Evolutionary conservation across 2,113 vertebrate species (phyloP).

Genomic region (Menidia beryllina): DNA sequence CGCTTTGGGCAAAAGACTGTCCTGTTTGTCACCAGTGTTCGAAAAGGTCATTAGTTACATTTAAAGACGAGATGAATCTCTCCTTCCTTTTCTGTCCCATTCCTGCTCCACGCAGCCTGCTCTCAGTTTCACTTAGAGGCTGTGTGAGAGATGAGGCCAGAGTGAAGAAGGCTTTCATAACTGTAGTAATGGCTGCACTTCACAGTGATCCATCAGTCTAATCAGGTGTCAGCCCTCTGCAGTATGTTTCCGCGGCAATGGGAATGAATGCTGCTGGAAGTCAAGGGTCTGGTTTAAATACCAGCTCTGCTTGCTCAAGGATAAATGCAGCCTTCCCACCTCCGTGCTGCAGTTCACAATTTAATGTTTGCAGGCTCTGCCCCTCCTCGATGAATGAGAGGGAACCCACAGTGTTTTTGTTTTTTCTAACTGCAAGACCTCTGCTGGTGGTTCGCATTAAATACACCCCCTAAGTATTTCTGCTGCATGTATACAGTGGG

Average conservation of each 20-base stretch:
- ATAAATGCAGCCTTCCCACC: conserved; percentile 68
- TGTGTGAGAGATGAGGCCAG: conserved; percentile 36
- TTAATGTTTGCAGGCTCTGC: conserved; percentile 25
- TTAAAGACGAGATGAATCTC: conserved; percentile 17
- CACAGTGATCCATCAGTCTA: conserved; percentile 62
- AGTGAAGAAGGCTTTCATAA: conserved; percentile 43
- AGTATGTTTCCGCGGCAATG: conserved; percentile 37
- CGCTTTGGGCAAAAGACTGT: background rate
- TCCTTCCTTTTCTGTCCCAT: conserved; percentile 3
- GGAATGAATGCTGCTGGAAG: conserved; percentile 35
- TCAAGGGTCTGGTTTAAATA: conserved; percentile 61
- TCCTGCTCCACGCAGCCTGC: conserved; percentile 35
- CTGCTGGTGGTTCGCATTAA: conserved; percentile 62
- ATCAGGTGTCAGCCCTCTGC: conserved; percentile 58
- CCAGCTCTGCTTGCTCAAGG: conserved; percentile 35
- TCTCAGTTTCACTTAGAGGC: conserved; percentile 27
- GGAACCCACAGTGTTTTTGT: conserved; percentile 12
- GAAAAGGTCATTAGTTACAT: conserved; percentile 17
- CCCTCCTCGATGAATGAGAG: background rate
- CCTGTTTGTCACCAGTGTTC: conserved; percentile 9
- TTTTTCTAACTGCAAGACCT: conserved; percentile 54
- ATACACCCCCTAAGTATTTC: conserved; percentile 36
- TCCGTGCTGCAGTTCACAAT: conserved; percentile 61
- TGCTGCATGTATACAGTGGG: conserved; percentile 4
- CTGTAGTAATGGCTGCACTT: conserved; percentile 48